Base-by-base conservation (phyloP, 2,113 vertebrate species). In the Acanthochromis polyacanthus region DNA sequence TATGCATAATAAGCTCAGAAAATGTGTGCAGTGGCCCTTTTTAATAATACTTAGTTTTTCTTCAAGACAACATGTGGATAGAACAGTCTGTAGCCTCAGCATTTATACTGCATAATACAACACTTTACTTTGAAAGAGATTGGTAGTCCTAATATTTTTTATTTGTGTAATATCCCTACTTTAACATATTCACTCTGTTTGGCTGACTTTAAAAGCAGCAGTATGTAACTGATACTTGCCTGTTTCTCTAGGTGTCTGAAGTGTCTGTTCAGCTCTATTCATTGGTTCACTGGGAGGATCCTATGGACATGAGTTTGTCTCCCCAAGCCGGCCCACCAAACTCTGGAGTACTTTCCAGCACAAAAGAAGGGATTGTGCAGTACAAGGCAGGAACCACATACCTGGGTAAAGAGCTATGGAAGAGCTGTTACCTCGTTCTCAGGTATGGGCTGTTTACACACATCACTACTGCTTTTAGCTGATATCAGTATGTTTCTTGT, bases 271-370 rank as follows among this genome's bases (percentile, higher is more conserved):
- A 91, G 4, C 96, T 98, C 81, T 99, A 99, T 0, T 97, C 97
- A 58, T 93, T 99, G 0, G 90, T 99, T 43, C 98, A 99, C 92
- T 99, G 98, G 98, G 97, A 99, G 19, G 98, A 99, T 92, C 97
- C 98, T 23, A 83, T 95, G 93, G 98, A 99, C 0, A 93, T 96
- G 72, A 64, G 79, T 0, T 58, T 96, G 83, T 95, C 95, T 16
- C 93, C 95, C 0, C 9, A 78, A 36, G 86, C 78, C 12, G 90
- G 30, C 16, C 90, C 87, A 40, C 93, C 87, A 52, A 62, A 71
- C 17, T 85, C 88, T 0, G 60, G 73, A 0, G 93, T 86, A 2
- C 89, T 88, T 0, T 0, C 87, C 0, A 88, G 94, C 88, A 94
- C 93, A 60, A 99, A 99, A 84, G 98, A 99, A 0, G 98, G 97